phyloP scores from a whole-genome alignment of 2,797 vertebrate species.

The Triplophysa bombifrons region DNA sequence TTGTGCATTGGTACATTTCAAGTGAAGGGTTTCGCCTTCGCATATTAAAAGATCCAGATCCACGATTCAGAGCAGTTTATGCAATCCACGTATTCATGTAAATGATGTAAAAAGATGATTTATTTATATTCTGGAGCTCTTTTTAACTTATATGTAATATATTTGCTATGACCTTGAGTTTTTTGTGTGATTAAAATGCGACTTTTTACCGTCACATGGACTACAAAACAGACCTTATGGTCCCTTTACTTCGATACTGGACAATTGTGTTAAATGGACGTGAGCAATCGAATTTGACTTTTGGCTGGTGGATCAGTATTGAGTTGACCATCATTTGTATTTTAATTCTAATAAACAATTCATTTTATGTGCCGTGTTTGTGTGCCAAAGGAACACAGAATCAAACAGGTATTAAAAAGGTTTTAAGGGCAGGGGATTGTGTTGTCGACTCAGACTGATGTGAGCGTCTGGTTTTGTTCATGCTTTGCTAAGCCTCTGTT shows the following conservation, averaged over 20 bases:
- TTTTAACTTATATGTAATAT: constrained; percentile 61
- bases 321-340: constrained; percentile 72
- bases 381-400: constrained; percentile 29
- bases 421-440: constrained; percentile 8
- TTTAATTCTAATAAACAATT: constrained; percentile 76
- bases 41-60: constrained; percentile 30
- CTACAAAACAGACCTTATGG: constrained; percentile 49
- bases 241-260: constrained; percentile 51
- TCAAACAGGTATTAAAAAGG: constrained; percentile 14
- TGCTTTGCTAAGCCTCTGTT: constrained; percentile 32
- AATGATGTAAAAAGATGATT: constrained; percentile 63
- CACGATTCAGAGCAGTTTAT: constrained; percentile 21
- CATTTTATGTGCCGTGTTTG: constrained; percentile 51
- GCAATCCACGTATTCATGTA: constrained; percentile 59
- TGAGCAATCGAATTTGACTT: constrained; percentile 25
- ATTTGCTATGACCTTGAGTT: constrained; percentile 61
- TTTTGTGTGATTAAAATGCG: constrained; percentile 57
- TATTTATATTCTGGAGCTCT: constrained; percentile 50
- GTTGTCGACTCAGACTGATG: constrained; percentile 20
- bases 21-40: constrained; percentile 2
- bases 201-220: constrained; percentile 59
- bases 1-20: too few species aligned
- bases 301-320: constrained; percentile 57
- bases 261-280: constrained; percentile 51
- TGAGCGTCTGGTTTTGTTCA: constrained; percentile 22